Evolutionary conservation across 2,888 invertebrate species (phyloP), one percentile per base, ranked within the genome.

Genomic region (Helicoverpa assulta): DNA sequence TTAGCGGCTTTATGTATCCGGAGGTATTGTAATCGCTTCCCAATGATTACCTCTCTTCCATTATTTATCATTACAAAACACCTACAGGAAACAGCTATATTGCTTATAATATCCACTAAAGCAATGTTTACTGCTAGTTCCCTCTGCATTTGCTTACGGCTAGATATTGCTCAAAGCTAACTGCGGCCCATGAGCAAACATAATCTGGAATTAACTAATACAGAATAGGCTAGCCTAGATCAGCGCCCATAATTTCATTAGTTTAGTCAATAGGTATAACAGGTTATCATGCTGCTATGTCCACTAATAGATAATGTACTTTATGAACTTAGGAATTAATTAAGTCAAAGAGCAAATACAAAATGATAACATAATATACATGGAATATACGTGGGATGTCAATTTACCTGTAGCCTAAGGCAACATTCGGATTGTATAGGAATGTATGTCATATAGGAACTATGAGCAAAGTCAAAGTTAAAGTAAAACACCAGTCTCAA

Each of bases 1-100:
- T 84, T 84, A 76, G 67, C 58, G 62, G 67, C 58, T 76, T 84
- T 82, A 82, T 82, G 82, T 66, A 67, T 73, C 54, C 40, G 63
- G 60, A 61, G 43, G 43, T 53, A 65, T 69, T 78, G 69, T 69
- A 69, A 70, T 66, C 47, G 66, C 57, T 78, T 78, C 67, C 66
- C 78, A 69, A 81, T 81, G 78, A 76, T 63, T 57, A 53, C 52
- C 63, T 72, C 7, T 64, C 56, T 65, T 70, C 57, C 47, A 54
- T 50, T 52, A 37, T 54, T 64, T 64, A 43, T 43, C 16, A 47
- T 54, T 33, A 16, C 4, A 16, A 18, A 12, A 16, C 29, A 10
- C 50, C 18, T 50, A 18, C 4, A 57, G 12, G 54, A 66, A 57
- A 8, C 21, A 52, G 10, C 7, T 40, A 43, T 10, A 29, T 40